Percentiles rank a stretch among this genome's conserved stretches.
Conservation (phyloP, 2,113 vertebrate genomes). For the Psophia crepitans region DNA sequence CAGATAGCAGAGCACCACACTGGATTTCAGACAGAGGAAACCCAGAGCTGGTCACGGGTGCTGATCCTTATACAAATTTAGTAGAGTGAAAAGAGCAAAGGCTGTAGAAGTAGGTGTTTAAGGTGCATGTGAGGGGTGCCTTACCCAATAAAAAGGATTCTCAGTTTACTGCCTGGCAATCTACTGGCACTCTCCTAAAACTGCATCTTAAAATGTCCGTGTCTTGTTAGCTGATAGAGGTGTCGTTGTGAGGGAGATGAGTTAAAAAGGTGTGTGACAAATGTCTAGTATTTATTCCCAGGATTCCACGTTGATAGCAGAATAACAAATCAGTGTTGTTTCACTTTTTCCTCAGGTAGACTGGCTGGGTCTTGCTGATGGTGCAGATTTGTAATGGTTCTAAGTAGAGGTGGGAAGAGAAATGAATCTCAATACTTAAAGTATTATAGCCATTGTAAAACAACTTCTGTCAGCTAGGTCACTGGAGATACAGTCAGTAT, state of each 20-base stretch:
- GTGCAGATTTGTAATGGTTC: background rate
- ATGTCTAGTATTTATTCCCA: background rate
- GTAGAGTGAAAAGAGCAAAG: background rate
- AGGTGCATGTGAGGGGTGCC: background rate
- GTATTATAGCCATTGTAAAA: background rate
- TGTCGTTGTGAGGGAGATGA: background rate
- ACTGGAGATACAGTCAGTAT: background rate
- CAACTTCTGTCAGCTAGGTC: background rate
- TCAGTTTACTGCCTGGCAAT: background rate
- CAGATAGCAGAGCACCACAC: background rate
- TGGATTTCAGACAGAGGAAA: background rate
- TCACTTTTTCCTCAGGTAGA: background rate
- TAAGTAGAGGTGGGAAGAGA: background rate
- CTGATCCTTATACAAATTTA: background rate
- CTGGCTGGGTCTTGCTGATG: background rate
- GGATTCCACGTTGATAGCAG: background rate
- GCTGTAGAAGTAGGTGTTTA: background rate
- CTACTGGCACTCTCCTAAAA: background rate
- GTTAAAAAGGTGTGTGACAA: background rate
- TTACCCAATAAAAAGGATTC: background rate
- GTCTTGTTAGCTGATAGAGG: background rate
- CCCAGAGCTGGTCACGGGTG: background rate
- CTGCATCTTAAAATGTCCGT: background rate
- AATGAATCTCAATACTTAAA: background rate
- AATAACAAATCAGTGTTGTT: background rate